phyloP scores from a whole-genome alignment of 2,797 vertebrate genomes.

The Agapornis canus region DNA sequence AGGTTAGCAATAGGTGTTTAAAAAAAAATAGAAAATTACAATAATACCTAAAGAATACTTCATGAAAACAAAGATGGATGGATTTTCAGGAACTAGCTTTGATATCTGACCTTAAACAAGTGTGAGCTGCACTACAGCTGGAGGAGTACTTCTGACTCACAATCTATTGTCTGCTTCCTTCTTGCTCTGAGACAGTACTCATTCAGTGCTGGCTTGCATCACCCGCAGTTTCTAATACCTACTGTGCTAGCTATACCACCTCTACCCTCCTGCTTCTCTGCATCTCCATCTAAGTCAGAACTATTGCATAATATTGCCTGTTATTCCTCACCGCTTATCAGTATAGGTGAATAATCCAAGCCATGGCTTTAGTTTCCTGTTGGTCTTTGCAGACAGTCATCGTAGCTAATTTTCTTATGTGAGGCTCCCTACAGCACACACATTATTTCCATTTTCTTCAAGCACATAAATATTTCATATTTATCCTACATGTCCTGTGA shows the following conservation, averaged over 20 bases:
- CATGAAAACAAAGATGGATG: not conserved
- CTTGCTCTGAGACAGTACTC: not conserved
- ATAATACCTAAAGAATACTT: not conserved
- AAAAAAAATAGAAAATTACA: not conserved
- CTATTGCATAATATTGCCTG: not conserved
- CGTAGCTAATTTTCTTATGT: not conserved
- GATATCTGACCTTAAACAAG: constrained; percentile 36
- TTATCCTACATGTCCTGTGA: not conserved
- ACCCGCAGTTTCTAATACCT: not conserved
- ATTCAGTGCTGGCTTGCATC: not conserved
- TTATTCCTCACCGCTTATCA: not conserved
- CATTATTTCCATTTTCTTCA: not conserved
- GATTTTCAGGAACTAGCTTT: constrained; percentile 14
- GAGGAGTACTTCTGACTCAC: not conserved
- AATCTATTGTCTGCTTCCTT: constrained; percentile 3
- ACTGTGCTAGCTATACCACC: not conserved
- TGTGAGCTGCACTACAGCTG: constrained; percentile 14
- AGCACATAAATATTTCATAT: not conserved
- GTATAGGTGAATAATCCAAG: not conserved
- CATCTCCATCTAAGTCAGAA: not conserved
- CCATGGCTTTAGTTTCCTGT: not conserved
- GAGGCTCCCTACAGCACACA: not conserved
- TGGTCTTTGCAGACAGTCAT: not conserved
- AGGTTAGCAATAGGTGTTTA: not conserved
- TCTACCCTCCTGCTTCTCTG: not conserved